Percentiles rank a stretch among this genome's conserved stretches.
Evolutionary conservation across 2,113 vertebrate species (phyloP).

Genomic region (Asarcornis scutulata): DNA sequence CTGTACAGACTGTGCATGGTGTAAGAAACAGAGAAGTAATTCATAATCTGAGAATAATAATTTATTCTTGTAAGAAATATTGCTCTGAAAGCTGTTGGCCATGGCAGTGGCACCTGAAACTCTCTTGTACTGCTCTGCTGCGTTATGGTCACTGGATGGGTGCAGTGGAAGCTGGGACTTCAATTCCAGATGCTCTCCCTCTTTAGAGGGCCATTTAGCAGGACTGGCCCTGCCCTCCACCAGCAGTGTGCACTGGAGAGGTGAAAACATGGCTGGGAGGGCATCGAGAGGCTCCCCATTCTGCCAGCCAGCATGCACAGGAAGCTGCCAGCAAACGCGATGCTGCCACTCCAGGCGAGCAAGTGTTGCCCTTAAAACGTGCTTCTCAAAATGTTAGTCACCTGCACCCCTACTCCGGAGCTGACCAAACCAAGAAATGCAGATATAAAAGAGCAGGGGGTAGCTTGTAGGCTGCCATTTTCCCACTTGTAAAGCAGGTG

Average conservation of each 20-base stretch:
- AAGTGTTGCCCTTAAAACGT: background rate
- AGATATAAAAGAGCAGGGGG: fast-evolving
- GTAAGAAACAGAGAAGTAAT: background rate
- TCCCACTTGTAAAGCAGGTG: background rate
- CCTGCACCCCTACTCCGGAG: background rate
- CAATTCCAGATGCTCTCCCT: background rate
- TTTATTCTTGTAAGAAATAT: background rate
- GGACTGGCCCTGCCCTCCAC: background rate
- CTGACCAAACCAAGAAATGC: background rate
- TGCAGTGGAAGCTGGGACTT: background rate
- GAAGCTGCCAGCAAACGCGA: background rate
- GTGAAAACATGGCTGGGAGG: background rate
- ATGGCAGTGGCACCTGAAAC: background rate
- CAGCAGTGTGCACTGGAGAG: fast-evolving
- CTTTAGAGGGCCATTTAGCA: background rate
- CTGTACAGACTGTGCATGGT: fast-evolving
- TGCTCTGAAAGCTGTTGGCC: background rate
- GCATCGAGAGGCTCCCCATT: background rate
- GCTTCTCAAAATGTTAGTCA: fast-evolving
- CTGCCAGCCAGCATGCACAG: fast-evolving
- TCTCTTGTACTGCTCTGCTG: background rate
- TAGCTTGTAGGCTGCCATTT: background rate
- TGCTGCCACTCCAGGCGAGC: fast-evolving
- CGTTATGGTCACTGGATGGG: too few species aligned
- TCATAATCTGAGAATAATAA: background rate